phyloP scores from a whole-genome alignment of 64 coral and sea anemone species.

The Stichodactyla helianthus region DNA sequence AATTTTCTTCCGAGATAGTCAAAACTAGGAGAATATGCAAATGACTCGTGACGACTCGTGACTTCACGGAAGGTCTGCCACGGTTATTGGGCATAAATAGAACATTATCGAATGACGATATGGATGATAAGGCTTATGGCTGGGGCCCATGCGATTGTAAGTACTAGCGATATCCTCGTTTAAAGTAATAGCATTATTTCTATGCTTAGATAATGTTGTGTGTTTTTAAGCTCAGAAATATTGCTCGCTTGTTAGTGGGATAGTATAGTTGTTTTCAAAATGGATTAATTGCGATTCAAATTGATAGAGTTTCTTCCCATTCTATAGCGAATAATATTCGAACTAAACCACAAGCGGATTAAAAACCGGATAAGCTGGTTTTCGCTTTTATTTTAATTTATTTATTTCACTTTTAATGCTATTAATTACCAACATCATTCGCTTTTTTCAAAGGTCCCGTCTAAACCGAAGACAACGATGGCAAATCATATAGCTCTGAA shows the following conservation, averaged over 20 bases:
- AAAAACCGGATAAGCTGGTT: background rate
- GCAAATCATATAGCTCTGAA: background rate
- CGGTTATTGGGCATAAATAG: background rate
- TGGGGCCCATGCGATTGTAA: background rate
- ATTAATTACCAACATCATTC: background rate
- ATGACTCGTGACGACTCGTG: background rate
- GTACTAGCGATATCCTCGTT: background rate
- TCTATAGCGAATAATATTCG: background rate
- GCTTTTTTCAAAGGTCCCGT: background rate
- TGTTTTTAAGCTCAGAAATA: background rate
- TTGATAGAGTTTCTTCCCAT: background rate
- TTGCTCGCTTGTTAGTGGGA: background rate
- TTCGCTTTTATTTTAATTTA: background rate
- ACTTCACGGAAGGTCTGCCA: background rate
- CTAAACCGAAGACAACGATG: background rate
- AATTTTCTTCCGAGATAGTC: background rate
- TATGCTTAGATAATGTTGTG: background rate
- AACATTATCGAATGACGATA: slow-evolving; percentile 1
- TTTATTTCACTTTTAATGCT: background rate
- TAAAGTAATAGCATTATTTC: background rate
- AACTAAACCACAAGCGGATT: background rate
- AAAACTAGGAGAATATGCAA: background rate
- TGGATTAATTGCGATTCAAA: background rate
- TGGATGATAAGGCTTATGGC: background rate
- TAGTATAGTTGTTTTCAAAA: background rate